Conservation (phyloP, 2,888 invertebrate genomes). For the Phaonia tiefii region DNA sequence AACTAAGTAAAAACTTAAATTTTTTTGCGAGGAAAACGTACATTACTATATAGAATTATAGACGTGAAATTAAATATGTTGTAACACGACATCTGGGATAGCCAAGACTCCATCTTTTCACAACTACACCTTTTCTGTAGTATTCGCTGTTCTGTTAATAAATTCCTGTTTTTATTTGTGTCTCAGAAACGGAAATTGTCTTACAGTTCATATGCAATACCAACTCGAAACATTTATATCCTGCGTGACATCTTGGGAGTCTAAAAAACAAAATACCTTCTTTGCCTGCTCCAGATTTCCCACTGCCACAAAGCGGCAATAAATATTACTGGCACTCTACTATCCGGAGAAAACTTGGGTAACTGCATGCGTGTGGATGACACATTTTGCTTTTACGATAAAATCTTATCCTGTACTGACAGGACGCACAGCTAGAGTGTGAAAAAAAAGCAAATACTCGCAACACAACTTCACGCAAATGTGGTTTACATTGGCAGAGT, state of each 20-base stretch:
- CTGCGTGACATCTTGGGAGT: background rate
- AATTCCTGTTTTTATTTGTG: no score
- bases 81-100: no score
- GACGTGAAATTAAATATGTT: no score
- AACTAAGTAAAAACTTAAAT: no score
- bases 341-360: slow-evolving; percentile 34
- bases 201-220: background rate
- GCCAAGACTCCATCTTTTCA: no score
- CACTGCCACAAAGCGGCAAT: slow-evolving; percentile 23
- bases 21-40: no score
- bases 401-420: no score
- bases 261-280: background rate
- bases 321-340: slow-evolving; percentile 56
- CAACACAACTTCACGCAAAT: background rate
- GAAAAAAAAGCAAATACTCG: background rate
- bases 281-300: background rate
- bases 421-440: background rate
- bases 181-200: background rate
- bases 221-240: background rate
- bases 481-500: background rate
- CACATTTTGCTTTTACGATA: background rate
- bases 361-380: background rate
- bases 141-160: no score
- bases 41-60: no score
- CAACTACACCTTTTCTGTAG: no score